Percentiles rank a stretch among this genome's conserved stretches.
Evolutionary conservation across 2,113 vertebrate genomes (phyloP).

Genomic region (Lichenostomus cassidix): DNA sequence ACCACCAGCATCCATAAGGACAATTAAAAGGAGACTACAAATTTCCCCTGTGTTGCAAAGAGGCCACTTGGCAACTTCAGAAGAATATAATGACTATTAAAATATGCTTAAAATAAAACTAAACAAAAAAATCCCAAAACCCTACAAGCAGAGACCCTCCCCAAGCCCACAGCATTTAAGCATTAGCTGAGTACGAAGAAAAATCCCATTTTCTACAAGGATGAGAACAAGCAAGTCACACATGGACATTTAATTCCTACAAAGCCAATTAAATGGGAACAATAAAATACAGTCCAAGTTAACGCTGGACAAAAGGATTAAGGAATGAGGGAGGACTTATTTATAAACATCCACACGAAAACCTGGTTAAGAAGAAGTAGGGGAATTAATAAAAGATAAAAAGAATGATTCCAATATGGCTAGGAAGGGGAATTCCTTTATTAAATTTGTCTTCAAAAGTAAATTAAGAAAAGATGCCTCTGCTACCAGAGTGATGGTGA

Average conservation of each 20-base stretch:
- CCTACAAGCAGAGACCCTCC: neutral
- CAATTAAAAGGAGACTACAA: neutral
- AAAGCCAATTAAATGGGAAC: slow-evolving; percentile 54
- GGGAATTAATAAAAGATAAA: slow-evolving; percentile 57
- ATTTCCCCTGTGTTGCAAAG: neutral
- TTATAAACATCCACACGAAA: slow-evolving; percentile 34
- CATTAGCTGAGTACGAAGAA: neutral
- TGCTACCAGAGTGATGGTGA: slow-evolving; percentile 3
- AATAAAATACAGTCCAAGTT: slow-evolving; percentile 28
- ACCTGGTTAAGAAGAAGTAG: slow-evolving; percentile 41
- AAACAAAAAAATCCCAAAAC: neutral
- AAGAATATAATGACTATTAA: neutral
- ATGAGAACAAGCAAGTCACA: neutral
- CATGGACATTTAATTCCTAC: slow-evolving; percentile 24
- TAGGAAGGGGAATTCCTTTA: slow-evolving; percentile 65
- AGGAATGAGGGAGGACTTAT: slow-evolving; percentile 21
- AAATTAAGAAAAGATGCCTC: slow-evolving; percentile 58
- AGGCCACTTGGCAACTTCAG: neutral
- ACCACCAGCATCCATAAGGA: neutral
- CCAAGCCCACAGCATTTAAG: neutral
- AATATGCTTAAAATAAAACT: neutral
- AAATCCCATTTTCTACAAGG: neutral
- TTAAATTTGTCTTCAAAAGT: slow-evolving; percentile 61
- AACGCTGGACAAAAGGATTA: slow-evolving; percentile 56
- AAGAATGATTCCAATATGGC: slow-evolving; percentile 26